Conservation (phyloP, 2,888 invertebrate genomes). For the Corbicula japonica region DNA sequence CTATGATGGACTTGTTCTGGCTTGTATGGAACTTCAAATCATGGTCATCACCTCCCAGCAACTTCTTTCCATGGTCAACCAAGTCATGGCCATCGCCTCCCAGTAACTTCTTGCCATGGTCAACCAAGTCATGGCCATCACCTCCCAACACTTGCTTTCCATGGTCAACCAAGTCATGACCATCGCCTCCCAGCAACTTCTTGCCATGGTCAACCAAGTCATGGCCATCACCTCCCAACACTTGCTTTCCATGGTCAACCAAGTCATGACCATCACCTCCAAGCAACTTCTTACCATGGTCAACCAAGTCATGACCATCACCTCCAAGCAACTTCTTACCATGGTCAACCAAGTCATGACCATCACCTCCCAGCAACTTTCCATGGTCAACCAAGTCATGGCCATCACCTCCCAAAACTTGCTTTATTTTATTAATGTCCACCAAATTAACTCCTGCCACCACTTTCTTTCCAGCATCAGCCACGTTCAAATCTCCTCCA, state of each 20-base stretch:
- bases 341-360: constrained; percentile 60
- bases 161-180: constrained; percentile 46
- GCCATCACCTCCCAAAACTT: constrained; percentile 54
- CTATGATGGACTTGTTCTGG: constrained; percentile 41
- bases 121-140: constrained; percentile 36
- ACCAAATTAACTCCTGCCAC: constrained; percentile 55
- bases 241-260: constrained; percentile 40
- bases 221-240: constrained; percentile 64
- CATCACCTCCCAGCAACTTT: constrained; percentile 58
- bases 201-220: constrained; percentile 57
- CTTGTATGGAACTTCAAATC: constrained; percentile 36
- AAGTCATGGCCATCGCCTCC: constrained; percentile 56
- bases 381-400: constrained; percentile 41
- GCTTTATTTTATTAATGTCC: constrained; percentile 22
- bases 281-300: constrained; percentile 52
- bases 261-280: constrained; percentile 69
- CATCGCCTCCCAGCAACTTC: constrained; percentile 54
- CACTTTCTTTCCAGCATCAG: constrained; percentile 37
- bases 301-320: constrained; percentile 65
- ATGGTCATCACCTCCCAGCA: constrained; percentile 57
- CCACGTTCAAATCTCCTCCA: too few species aligned
- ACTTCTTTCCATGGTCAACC: constrained; percentile 39
- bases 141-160: constrained; percentile 23
- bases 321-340: constrained; percentile 42
- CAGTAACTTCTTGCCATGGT: constrained; percentile 41